A percentile compares a stretch with the other conserved stretches of the same genome.
Evolutionary conservation across 2,888 invertebrate genomes (phyloP).

Genomic region (Sympetrum striolatum): DNA sequence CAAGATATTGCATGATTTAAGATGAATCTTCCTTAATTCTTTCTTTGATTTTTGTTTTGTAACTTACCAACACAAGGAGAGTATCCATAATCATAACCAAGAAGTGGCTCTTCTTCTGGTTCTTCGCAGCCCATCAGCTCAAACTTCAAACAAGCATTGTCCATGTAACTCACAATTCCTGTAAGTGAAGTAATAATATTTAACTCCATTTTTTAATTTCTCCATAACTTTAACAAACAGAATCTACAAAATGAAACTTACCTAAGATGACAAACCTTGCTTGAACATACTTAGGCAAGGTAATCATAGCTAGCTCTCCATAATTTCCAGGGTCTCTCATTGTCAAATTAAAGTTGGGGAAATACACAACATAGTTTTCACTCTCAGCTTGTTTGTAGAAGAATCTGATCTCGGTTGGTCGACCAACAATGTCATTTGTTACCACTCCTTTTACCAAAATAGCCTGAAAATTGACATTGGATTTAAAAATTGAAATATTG

Average conservation of each 20-base stretch:
- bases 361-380: conserved; percentile 95
- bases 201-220: background rate
- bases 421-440: conserved; percentile 92
- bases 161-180: conserved; percentile 96
- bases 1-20: background rate
- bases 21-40: background rate
- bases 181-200: conserved; percentile 39
- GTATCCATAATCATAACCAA: conserved; percentile 92
- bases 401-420: conserved; percentile 95
- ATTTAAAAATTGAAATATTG: background rate
- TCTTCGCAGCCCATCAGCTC: conserved; percentile 96
- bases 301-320: conserved; percentile 95
- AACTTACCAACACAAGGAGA: conserved; percentile 85
- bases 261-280: conserved; percentile 89
- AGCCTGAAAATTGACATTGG: conserved; percentile 60
- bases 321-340: conserved; percentile 97
- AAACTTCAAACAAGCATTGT: conserved; percentile 94
- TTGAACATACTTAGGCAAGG: conserved; percentile 90
- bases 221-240: background rate
- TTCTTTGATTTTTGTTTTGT: background rate
- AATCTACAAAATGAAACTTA: conserved; percentile 48
- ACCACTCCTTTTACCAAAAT: conserved; percentile 94
- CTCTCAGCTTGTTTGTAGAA: conserved; percentile 95
- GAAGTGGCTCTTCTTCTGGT: conserved; percentile 78
- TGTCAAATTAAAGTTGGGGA: conserved; percentile 93